Conservation (phyloP, 2,888 invertebrate genomes). For the Xestia ashworthii region DNA sequence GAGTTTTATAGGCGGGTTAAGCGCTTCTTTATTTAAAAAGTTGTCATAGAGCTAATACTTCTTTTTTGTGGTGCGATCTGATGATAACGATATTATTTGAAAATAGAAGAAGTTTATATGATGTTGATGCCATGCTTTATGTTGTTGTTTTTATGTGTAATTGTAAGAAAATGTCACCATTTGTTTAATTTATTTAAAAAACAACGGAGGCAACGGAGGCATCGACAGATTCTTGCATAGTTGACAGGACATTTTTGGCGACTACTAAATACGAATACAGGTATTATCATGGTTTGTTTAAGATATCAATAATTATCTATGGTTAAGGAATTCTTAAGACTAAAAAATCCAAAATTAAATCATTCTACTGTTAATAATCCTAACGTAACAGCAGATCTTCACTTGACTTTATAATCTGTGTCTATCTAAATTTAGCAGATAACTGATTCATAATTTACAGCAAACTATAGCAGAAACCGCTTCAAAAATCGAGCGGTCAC, state of each 20-base stretch:
- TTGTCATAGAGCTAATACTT: background rate
- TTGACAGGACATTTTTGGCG: background rate
- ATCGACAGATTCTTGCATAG: background rate
- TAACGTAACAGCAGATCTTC: background rate
- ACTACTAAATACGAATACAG: background rate
- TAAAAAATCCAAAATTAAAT: no score
- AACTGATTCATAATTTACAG: background rate
- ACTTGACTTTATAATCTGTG: background rate
- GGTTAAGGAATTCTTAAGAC: no score
- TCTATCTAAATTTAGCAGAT: background rate
- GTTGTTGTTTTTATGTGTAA: background rate
- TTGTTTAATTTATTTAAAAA: background rate
- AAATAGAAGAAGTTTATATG: background rate
- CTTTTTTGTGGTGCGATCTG: background rate
- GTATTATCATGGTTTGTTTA: no score
- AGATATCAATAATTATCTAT: no score
- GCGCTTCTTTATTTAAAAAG: conserved; percentile 19
- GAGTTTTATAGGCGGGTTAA: conserved; percentile 21
- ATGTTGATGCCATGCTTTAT: background rate
- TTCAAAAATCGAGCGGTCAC: background rate
- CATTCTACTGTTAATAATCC: no score
- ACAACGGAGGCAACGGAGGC: no score
- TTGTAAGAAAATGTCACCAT: background rate
- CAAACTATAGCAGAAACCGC: background rate
- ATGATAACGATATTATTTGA: background rate